A percentile compares a stretch with the other conserved stretches of the same genome.
These are phyloP conservation scores for Poeciliopsis prolifica DNA, from an alignment of 2,113 vertebrate genomes.

Conservation along the genomic window DNA sequence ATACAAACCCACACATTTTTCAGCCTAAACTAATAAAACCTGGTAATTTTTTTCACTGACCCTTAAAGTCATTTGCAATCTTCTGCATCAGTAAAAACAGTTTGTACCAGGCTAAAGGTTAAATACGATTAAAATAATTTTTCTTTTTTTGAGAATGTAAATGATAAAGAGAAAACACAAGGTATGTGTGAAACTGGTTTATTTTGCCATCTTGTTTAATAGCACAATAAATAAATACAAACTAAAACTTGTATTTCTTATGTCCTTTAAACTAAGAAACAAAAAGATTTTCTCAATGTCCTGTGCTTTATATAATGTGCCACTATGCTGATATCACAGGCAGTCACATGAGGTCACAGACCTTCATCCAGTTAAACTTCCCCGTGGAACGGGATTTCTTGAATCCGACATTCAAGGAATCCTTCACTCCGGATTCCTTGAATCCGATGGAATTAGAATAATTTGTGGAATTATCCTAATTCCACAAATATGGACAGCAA, in stretches of 20 bases:
- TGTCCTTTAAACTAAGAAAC: background rate
- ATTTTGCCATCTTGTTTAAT: slow-evolving; percentile 4
- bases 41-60: background rate
- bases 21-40: slow-evolving; percentile 36
- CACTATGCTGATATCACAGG: slow-evolving; percentile 10
- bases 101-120: slow-evolving; percentile 15
- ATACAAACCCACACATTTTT: slow-evolving; percentile 12
- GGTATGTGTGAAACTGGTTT: background rate
- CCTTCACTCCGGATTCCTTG: no score
- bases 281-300: background rate
- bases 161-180: slow-evolving; percentile 1
- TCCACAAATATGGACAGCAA: background rate
- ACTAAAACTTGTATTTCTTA: background rate
- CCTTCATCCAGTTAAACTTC: slow-evolving; percentile 17
- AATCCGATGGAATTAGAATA: no score
- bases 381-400: slow-evolving; percentile 21
- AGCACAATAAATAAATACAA: slow-evolving; percentile 32
- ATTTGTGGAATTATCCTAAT: background rate
- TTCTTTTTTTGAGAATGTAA: background rate
- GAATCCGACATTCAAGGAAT: background rate
- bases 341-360: background rate
- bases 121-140: background rate
- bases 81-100: slow-evolving; percentile 1
- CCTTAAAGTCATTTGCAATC: background rate
- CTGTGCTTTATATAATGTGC: slow-evolving; percentile 7